Conservation (phyloP, 2,888 invertebrate genomes). For the Liopterus haemorrhoidalis region DNA sequence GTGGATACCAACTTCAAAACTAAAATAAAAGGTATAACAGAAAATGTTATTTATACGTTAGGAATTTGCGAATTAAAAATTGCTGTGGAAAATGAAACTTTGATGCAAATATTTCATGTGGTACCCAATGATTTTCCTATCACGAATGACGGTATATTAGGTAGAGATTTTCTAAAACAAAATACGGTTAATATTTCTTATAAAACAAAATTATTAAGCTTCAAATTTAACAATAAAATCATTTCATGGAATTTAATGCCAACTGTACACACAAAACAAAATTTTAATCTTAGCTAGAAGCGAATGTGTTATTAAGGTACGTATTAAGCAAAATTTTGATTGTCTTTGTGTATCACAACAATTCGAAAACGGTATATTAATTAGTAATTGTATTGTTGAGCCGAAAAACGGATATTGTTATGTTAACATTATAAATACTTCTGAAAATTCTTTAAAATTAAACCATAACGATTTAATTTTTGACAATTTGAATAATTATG, state of each 20-base stretch:
- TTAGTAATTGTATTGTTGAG: conserved; percentile 14
- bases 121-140: conserved; percentile 18
- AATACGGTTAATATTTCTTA: not conserved
- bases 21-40: no score
- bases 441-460: not conserved
- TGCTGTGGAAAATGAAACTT: conserved; percentile 7
- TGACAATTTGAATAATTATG: not conserved
- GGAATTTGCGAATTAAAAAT: conserved; percentile 14
- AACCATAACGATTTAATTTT: not conserved
- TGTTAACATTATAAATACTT: conserved; percentile 8
- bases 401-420: conserved; percentile 8
- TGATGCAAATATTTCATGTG: conserved; percentile 19
- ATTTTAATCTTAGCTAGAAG: no score
- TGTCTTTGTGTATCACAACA: conserved; percentile 15
- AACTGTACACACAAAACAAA: no score
- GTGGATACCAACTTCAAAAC: not conserved
- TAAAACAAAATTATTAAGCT: no score
- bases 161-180: conserved; percentile 14
- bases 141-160: conserved; percentile 11
- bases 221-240: no score
- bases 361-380: conserved; percentile 12
- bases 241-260: no score
- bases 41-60: no score
- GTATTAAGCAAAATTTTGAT: not conserved
- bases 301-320: conserved; percentile 6